Evolutionary conservation across 2,888 invertebrate genomes (phyloP).

Genomic region (Carpatolechia fugitivella): DNA sequence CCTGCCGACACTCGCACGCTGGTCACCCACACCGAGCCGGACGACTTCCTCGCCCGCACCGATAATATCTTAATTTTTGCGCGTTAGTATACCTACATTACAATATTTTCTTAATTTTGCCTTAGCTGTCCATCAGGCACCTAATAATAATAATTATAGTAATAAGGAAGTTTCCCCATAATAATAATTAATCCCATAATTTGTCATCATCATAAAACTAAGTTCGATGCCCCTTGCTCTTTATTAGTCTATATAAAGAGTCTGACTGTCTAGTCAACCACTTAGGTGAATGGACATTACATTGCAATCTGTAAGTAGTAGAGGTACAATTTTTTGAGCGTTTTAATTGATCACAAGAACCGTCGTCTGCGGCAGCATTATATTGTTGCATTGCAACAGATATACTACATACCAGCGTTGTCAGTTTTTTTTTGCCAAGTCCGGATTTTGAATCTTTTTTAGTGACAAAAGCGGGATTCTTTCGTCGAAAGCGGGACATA

Average conservation of each 20-base stretch:
- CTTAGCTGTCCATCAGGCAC: conserved; percentile 23
- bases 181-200: conserved; percentile 24
- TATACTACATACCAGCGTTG: too few relatives aligned
- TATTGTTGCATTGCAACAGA: too few relatives aligned
- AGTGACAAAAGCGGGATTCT: too few relatives aligned
- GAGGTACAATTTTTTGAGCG: background rate
- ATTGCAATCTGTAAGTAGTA: too few relatives aligned
- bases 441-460: too few relatives aligned
- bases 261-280: background rate
- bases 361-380: too few relatives aligned
- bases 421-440: too few relatives aligned
- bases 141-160: too few relatives aligned
- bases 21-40: conserved; percentile 80
- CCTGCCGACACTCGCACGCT: conserved; percentile 70
- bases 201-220: conserved; percentile 31
- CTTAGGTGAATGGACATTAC: background rate
- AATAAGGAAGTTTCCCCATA: too few relatives aligned
- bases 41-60: conserved; percentile 83
- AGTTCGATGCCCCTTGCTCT: conserved; percentile 52
- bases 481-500: too few relatives aligned
- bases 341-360: conserved; percentile 13
- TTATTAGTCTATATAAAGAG: background rate
- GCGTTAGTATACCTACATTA: conserved; percentile 78
- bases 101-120: conserved; percentile 35
- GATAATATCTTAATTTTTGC: conserved; percentile 85